phyloP scores from a whole-genome alignment of 1,140 invertebrate species.

The Branchinecta lynchi region DNA sequence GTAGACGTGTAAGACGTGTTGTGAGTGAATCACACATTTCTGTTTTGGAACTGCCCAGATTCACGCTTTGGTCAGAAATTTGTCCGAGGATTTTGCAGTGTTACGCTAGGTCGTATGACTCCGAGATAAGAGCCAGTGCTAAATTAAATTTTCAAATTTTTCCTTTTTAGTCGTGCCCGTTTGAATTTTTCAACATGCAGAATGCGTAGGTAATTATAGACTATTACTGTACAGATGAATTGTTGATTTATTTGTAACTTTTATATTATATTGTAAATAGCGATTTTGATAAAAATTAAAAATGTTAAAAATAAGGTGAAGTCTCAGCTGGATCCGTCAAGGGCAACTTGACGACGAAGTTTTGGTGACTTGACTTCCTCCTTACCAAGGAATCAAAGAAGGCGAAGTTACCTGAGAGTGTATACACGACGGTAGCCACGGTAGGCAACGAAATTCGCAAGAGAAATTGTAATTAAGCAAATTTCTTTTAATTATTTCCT shows the following conservation, averaged over 20 bases:
- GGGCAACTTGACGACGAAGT: too few species aligned
- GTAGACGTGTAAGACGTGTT: too few species aligned
- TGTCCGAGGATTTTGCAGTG: background rate
- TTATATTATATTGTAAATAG: slow-evolving; percentile 10
- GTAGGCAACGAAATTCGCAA: too few species aligned
- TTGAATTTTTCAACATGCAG: background rate
- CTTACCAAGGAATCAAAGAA: too few species aligned
- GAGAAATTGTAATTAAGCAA: too few species aligned
- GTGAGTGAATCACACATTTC: background rate
- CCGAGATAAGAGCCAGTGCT: background rate
- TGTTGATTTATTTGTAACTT: slow-evolving; percentile 11
- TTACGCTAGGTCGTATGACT: background rate
- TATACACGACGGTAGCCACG: too few species aligned
- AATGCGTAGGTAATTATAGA: background rate
- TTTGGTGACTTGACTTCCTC: too few species aligned
- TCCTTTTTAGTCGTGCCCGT: background rate
- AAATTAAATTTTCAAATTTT: background rate
- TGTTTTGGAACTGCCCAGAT: background rate
- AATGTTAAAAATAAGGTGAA: background rate
- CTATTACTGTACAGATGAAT: background rate
- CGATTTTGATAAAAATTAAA: slow-evolving; percentile 11
- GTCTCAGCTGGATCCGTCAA: too few species aligned
- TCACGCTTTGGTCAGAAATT: background rate
- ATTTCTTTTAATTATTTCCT: too few species aligned
- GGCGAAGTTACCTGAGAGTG: too few species aligned